A percentile compares a stretch with the other conserved stretches of the same genome.
Conservation (phyloP, 2,797 vertebrate genomes). For the Sternarchorhynchus goeldii region DNA sequence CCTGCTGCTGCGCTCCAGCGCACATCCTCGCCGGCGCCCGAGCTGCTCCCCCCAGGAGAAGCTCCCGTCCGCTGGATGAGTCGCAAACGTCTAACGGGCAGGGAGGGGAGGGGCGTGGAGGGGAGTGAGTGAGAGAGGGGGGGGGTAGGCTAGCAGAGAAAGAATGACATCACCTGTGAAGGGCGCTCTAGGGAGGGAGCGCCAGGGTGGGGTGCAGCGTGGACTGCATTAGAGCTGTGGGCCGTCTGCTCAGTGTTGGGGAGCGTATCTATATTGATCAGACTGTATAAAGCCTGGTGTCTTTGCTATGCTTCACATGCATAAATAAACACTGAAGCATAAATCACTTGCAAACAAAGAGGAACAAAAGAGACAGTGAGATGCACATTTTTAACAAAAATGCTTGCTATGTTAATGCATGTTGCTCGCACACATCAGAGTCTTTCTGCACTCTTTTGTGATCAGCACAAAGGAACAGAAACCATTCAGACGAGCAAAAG, state of each 20-base stretch:
- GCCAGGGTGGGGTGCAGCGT: slow-evolving; percentile 59
- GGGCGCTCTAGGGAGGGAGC: slow-evolving; percentile 74
- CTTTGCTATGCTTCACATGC: slow-evolving; percentile 34
- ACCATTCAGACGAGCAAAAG: background rate
- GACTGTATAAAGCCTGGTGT: slow-evolving; percentile 45
- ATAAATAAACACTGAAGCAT: slow-evolving; percentile 44
- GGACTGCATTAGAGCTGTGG: slow-evolving; percentile 87
- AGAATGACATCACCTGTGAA: slow-evolving; percentile 99
- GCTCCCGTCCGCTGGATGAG: slow-evolving; percentile 82
- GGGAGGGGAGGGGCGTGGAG: slow-evolving; percentile 72
- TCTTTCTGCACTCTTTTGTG: slow-evolving; percentile 18
- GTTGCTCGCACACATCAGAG: background rate
- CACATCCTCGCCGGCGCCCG: slow-evolving; percentile 63
- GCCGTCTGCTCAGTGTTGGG: slow-evolving; percentile 77
- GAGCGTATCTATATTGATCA: slow-evolving; percentile 77
- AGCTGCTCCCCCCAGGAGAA: slow-evolving; percentile 77
- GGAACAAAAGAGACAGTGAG: background rate
- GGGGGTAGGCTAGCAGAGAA: slow-evolving; percentile 91
- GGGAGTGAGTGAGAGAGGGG: slow-evolving; percentile 57
- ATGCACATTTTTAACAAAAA: background rate
- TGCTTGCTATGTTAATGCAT: slow-evolving; percentile 25
- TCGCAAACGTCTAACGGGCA: slow-evolving; percentile 88
- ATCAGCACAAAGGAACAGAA: slow-evolving; percentile 10
- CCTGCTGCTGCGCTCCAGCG: slow-evolving; percentile 52
- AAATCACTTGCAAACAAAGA: background rate